Evolutionary conservation across 2,113 vertebrate species (phyloP).

Genomic region (Crotalus helleri): DNA sequence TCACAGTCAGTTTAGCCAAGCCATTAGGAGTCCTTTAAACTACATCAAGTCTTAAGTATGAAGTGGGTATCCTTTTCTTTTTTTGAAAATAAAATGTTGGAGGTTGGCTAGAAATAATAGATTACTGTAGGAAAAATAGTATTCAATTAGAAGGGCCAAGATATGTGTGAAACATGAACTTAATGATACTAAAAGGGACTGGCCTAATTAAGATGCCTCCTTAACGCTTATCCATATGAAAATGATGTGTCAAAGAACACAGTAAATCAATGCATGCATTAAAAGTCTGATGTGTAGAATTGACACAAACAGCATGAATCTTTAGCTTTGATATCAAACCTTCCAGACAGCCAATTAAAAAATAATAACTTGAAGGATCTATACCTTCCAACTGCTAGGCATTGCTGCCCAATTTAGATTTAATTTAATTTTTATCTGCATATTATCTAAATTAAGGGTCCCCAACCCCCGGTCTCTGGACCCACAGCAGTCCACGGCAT

Average conservation of each 20-base stretch:
- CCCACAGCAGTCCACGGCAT: too few relatives aligned
- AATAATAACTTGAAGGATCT: background rate
- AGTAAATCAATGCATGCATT: background rate
- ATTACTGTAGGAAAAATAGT: background rate
- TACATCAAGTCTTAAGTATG: background rate
- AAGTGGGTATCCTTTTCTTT: background rate
- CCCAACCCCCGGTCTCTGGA: too few relatives aligned
- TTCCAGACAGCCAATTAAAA: background rate
- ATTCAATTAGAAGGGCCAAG: background rate
- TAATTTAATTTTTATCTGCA: background rate
- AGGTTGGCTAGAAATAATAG: background rate
- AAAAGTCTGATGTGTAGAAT: background rate
- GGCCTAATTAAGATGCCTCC: background rate
- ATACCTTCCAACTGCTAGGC: background rate
- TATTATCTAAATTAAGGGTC: background rate
- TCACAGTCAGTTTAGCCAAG: fast-evolving
- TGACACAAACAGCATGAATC: background rate
- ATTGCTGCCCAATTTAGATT: background rate
- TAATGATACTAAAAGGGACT: background rate
- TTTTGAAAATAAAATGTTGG: background rate
- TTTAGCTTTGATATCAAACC: background rate
- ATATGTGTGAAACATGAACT: background rate
- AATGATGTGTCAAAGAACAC: background rate
- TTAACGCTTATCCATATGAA: background rate
- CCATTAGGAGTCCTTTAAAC: background rate